Base-by-base conservation (phyloP, 2,113 vertebrate genomes). In the Ceuthmochares aereus region DNA sequence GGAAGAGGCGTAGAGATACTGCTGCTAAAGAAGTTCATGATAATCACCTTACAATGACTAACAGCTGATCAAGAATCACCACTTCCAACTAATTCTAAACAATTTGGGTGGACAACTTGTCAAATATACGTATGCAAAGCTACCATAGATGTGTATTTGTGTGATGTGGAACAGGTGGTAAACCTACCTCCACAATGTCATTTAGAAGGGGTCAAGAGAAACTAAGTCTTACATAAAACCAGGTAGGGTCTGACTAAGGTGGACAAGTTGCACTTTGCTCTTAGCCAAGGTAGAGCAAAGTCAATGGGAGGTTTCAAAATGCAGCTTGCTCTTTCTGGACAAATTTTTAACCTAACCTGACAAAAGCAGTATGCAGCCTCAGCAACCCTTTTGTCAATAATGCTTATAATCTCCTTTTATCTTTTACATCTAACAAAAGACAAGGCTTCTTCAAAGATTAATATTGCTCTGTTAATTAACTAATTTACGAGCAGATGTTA, bases 401-500 rank as follows among this genome's bases (percentile, higher is more conserved):
- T 27, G 32, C 29, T 87, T 40, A 40, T 40, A 40, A 76, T 69
- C 26, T 88, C 47, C 45, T 83, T 76, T 63, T 49, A 36, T 56
- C 93, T 89, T 94, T 77, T 55, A 64, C 47, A 86, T 62, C 43
- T 74, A n/a, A 77, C 19, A 12, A 80, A 90, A 74, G 59, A 84
- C 72, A 94, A 70, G 42, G 4, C 34, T 87, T 92, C 64, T 92
- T 27, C 79, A 72, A 83, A 94, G 59, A 82, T 91, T 86, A 68
- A 92, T 88, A 94, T 81, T 92, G 49, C 52, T 93, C 64, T 93
- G 85, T 81, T 95, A 96, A 94, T 97, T 95, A 95, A 49, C 88
- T 75, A 75, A 81, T 27, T 23, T 42, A 45, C 72, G 49, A 97
- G 58, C 95, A 96, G 92, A 84, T 86, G 92, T 90, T 94, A 96